Evolutionary conservation across 2,888 invertebrate species (phyloP).

Genomic region (Rhopalosiphum nymphaeae): DNA sequence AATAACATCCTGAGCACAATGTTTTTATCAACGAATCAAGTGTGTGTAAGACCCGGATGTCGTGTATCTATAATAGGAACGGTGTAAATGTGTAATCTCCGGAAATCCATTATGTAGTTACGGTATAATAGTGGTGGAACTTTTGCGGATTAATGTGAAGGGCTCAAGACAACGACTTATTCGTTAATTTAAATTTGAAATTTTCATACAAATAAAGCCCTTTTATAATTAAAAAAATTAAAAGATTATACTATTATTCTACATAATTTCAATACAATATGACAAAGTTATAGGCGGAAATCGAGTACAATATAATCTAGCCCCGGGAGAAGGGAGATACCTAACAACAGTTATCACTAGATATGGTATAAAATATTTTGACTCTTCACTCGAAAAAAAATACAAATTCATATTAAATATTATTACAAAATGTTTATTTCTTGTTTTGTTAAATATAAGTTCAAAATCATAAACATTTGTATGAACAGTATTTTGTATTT

Average conservation of each 20-base stretch:
- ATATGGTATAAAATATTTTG: not conserved
- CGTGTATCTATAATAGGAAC: constrained; percentile 6
- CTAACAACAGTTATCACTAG: not conserved
- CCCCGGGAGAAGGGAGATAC: not conserved
- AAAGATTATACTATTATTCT: not conserved
- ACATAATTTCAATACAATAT: not conserved
- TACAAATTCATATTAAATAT: not conserved
- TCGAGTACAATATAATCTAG: too few species aligned
- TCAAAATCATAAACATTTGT: not conserved
- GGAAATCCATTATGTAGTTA: constrained; percentile 26
- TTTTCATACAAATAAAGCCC: not conserved
- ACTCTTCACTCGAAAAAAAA: not conserved
- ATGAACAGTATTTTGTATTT: too few species aligned
- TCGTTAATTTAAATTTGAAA: not conserved
- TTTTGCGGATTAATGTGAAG: not conserved
- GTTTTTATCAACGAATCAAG: constrained; percentile 40
- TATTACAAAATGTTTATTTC: not conserved
- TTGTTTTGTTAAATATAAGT: not conserved
- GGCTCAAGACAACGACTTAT: not conserved
- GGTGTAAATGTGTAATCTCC: constrained; percentile 46
- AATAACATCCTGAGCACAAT: constrained; percentile 15
- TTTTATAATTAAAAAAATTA: not conserved
- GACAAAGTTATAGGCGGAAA: not conserved
- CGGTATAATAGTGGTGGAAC: not conserved
- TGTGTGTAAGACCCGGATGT: not conserved